phyloP scores from a whole-genome alignment of 2,888 invertebrate genomes.

The Thecophora atra region DNA sequence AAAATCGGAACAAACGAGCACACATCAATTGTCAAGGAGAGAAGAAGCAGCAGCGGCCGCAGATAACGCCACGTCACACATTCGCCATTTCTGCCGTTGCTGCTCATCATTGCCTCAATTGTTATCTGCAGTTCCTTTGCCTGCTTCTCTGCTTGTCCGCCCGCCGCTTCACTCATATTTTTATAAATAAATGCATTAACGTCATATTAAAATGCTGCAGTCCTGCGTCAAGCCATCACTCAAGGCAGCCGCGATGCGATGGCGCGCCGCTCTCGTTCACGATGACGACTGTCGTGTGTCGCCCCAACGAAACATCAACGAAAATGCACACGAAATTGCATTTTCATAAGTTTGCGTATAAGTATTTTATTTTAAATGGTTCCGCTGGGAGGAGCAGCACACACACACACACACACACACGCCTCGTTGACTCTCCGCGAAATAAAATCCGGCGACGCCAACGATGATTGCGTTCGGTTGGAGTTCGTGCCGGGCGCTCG shows the following conservation, averaged over 20 bases:
- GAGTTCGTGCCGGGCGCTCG: neutral
- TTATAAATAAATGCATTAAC: conserved; percentile 29
- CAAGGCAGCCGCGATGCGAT: neutral
- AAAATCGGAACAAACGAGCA: neutral
- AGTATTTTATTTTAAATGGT: conserved; percentile 26
- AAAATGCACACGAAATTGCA: conserved; percentile 21
- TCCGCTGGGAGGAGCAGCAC: conserved; percentile 14
- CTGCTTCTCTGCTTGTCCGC: neutral
- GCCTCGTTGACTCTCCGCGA: neutral
- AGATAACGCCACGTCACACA: conserved; percentile 7
- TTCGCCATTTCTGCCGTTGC: neutral
- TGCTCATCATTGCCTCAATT: conserved; percentile 18
- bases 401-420: too few species aligned
- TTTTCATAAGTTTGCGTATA: conserved; percentile 24
- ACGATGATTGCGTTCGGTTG: neutral
- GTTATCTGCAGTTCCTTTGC: conserved; percentile 22
- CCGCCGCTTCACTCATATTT: neutral
- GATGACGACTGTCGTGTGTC: neutral
- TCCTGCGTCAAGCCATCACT: conserved; percentile 27
- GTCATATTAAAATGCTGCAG: conserved; percentile 24
- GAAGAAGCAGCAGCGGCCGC: neutral
- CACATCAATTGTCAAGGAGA: neutral
- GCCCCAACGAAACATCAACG: neutral
- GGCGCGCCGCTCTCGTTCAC: neutral
- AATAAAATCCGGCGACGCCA: conserved; percentile 4